Percentiles rank a stretch among this genome's conserved stretches.
Conservation (phyloP, 2,888 invertebrate species). For the Acleris holmiana region DNA sequence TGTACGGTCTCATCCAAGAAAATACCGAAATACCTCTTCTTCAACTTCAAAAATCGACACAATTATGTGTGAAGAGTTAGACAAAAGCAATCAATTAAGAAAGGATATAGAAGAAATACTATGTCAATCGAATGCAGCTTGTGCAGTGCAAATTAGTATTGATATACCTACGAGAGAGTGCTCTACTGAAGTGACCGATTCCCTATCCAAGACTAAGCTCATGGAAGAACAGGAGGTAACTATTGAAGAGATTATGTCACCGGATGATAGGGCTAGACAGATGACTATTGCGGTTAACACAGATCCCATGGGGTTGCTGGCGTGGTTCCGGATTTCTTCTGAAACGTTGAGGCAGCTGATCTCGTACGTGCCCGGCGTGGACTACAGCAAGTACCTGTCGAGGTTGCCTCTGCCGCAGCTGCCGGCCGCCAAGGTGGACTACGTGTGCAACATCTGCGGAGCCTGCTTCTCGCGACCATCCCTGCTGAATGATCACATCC, state of each 20-base stretch:
- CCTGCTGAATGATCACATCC: constrained; percentile 64
- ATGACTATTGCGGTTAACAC: constrained; percentile 72
- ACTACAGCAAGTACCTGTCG: constrained; percentile 56
- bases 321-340: constrained; percentile 61
- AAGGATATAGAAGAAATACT: constrained; percentile 55
- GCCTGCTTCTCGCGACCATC: constrained; percentile 60
- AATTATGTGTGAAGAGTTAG: constrained; percentile 49
- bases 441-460: constrained; percentile 69
- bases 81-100: constrained; percentile 57
- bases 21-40: too few relatives aligned
- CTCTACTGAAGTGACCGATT: constrained; percentile 61
- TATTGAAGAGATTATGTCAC: constrained; percentile 43
- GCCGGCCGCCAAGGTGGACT: constrained; percentile 43
- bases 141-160: constrained; percentile 53
- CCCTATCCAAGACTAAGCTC: constrained; percentile 46
- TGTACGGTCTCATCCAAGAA: too few relatives aligned
- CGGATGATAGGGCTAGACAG: constrained; percentile 29
- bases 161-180: constrained; percentile 64
- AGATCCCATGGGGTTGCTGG: constrained; percentile 65
- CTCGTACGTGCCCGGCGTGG: constrained; percentile 60
- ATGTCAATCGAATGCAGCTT: constrained; percentile 42
- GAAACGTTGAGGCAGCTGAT: constrained; percentile 61
- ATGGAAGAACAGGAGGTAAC: constrained; percentile 35
- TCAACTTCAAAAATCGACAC: constrained; percentile 13
- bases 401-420: constrained; percentile 46